A percentile compares a stretch with the other conserved stretches of the same genome.
These are phyloP conservation scores for Triplophysa siluroides DNA, from an alignment of 2,113 vertebrate species.

Conservation along the genomic window DNA sequence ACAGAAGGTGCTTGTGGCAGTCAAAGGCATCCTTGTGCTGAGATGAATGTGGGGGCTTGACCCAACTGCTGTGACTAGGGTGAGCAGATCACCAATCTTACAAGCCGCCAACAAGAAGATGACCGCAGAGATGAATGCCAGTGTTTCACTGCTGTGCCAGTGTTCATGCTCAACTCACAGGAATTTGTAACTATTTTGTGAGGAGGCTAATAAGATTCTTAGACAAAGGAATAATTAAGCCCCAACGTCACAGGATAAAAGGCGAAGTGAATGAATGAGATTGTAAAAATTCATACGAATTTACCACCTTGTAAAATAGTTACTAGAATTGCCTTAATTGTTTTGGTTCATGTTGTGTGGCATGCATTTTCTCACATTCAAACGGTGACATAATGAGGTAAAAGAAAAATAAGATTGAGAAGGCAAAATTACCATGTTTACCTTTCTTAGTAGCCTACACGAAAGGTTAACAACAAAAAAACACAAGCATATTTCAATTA, in stretches of 20 bases:
- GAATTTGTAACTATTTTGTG: too few species aligned
- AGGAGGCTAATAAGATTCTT: too few species aligned
- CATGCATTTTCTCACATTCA: neutral
- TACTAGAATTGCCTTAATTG: too few species aligned
- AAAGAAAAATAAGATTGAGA: too few species aligned
- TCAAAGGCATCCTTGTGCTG: constrained; percentile 29
- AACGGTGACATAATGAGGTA: neutral
- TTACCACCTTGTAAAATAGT: too few species aligned
- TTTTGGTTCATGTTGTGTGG: neutral
- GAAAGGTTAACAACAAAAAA: neutral
- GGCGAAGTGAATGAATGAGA: too few species aligned
- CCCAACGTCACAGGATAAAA: too few species aligned
- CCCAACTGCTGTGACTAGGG: constrained; percentile 27
- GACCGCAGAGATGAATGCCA: neutral
- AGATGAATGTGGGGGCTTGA: constrained; percentile 41
- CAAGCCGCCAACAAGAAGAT: neutral
- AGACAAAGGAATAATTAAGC: too few species aligned
- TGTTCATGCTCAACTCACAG: neutral
- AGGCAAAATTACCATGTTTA: too few species aligned
- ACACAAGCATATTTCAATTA: neutral
- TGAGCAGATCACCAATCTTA: constrained; percentile 34
- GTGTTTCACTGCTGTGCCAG: neutral
- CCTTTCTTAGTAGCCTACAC: neutral
- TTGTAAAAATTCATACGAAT: too few species aligned
- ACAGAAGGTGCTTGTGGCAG: neutral